Conservation (phyloP, 2,113 vertebrate species). For the Thalassoma bifasciatum region DNA sequence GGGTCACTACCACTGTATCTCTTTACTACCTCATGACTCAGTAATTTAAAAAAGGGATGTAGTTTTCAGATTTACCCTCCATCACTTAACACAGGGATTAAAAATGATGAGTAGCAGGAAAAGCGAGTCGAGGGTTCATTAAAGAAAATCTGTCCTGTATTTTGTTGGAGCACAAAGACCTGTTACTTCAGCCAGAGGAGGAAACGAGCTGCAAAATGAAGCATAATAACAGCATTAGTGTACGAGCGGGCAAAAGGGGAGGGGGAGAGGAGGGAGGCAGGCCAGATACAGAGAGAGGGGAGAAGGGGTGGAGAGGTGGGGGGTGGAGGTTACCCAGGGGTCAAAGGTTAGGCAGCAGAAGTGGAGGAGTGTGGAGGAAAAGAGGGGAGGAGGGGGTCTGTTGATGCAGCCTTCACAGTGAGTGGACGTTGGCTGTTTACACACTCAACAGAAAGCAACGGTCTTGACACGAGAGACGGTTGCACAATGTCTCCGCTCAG, state of each 20-base stretch:
- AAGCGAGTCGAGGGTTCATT: not conserved
- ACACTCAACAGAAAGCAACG: slow-evolving; percentile 44
- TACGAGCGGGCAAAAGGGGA: slow-evolving; percentile 35
- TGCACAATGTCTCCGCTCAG: slow-evolving; percentile 40
- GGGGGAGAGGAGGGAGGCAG: slow-evolving; percentile 24
- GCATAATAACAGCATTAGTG: slow-evolving; percentile 74
- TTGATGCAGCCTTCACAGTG: slow-evolving; percentile 73
- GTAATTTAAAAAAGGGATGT: no score
- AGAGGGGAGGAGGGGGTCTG: slow-evolving; percentile 41
- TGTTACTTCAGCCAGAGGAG: slow-evolving; percentile 26
- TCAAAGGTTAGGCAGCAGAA: slow-evolving; percentile 60
- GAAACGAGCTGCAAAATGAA: slow-evolving; percentile 65
- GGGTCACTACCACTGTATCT: not conserved
- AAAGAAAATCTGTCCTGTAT: not conserved
- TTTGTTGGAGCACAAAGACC: not conserved
- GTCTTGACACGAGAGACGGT: slow-evolving; percentile 32
- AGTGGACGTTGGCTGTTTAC: slow-evolving; percentile 75
- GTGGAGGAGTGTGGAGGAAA: slow-evolving; percentile 5
- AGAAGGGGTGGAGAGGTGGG: slow-evolving; percentile 46
- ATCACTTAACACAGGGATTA: not conserved
- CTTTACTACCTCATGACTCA: not conserved
- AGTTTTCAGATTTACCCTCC: not conserved
- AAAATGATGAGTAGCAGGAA: not conserved
- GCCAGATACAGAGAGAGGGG: slow-evolving; percentile 6
- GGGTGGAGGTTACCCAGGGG: slow-evolving; percentile 46